Conservation (phyloP, 2,888 invertebrate genomes). For the Xestia c-nigrum region DNA sequence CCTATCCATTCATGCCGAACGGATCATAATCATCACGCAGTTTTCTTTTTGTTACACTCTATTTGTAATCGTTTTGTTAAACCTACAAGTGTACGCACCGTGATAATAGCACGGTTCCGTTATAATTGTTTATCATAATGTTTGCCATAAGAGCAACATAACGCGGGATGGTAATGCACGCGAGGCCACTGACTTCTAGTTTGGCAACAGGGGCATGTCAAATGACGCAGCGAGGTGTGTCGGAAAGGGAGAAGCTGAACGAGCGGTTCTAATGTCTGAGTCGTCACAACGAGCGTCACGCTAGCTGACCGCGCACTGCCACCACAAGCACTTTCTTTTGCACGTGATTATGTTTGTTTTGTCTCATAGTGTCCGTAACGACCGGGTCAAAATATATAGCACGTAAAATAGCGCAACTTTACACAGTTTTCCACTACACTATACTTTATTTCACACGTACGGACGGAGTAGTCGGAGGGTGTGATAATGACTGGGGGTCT, state of each 20-base stretch:
- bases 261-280: slow-evolving; percentile 79
- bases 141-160: slow-evolving; percentile 43
- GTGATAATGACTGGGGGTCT: slow-evolving; percentile 63
- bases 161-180: slow-evolving; percentile 53
- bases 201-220: slow-evolving; percentile 77
- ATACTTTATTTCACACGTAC: slow-evolving; percentile 30
- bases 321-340: slow-evolving; percentile 87
- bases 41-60: slow-evolving; percentile 88
- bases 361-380: slow-evolving; percentile 52
- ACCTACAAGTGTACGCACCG: slow-evolving; percentile 71
- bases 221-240: slow-evolving; percentile 82
- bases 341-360: slow-evolving; percentile 83
- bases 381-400: slow-evolving; percentile 35
- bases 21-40: slow-evolving; percentile 80
- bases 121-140: slow-evolving; percentile 52
- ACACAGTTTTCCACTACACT: slow-evolving; percentile 43
- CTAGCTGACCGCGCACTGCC: slow-evolving; percentile 77
- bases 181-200: slow-evolving; percentile 75
- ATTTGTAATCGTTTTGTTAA: slow-evolving; percentile 77
- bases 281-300: slow-evolving; percentile 83
- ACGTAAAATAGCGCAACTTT: slow-evolving; percentile 41
- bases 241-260: slow-evolving; percentile 81
- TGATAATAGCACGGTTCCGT: slow-evolving; percentile 61
- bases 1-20: slow-evolving; percentile 89
- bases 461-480: slow-evolving; percentile 65